Evolutionary conservation across 2,797 vertebrate genomes (phyloP).

Genomic region (Chrosomus eos): DNA sequence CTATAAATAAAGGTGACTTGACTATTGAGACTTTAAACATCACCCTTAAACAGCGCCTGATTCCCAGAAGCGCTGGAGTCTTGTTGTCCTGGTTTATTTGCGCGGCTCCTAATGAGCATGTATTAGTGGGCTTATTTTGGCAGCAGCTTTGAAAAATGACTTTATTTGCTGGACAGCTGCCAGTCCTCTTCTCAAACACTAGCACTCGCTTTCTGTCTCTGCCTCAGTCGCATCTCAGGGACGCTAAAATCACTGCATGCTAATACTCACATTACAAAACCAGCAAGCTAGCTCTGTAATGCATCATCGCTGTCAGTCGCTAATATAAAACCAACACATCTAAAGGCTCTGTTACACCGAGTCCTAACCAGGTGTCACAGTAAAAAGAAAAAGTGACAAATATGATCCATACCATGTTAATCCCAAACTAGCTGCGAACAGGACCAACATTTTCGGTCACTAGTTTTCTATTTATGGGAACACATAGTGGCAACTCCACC

Average conservation of each 20-base stretch:
- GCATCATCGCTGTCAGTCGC: conserved; percentile 1
- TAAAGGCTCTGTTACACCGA: not conserved
- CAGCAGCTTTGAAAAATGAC: conserved; percentile 42
- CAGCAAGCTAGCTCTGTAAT: conserved; percentile 5
- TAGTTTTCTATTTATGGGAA: not conserved
- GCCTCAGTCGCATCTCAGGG: conserved; percentile 3
- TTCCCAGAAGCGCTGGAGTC: conserved; percentile 30
- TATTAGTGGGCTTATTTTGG: conserved; percentile 46
- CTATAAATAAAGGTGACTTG: not conserved
- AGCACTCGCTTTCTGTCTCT: not conserved
- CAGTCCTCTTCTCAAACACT: conserved; percentile 30
- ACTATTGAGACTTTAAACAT: not conserved
- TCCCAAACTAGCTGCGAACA: not conserved
- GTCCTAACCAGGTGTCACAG: not conserved
- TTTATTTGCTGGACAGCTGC: conserved; percentile 48
- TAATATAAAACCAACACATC: conserved; percentile 17
- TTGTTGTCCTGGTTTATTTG: conserved; percentile 35
- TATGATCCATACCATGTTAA: not conserved
- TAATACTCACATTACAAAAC: conserved; percentile 5
- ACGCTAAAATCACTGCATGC: not conserved
- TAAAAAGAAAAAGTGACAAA: not conserved
- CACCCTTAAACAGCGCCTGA: not conserved
- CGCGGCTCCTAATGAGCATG: conserved; percentile 33
- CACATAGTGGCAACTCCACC: not conserved
- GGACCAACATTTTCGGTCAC: not conserved